Evolutionary conservation across 2,113 vertebrate species (phyloP).

Genomic region (Gymnarchus niloticus): DNA sequence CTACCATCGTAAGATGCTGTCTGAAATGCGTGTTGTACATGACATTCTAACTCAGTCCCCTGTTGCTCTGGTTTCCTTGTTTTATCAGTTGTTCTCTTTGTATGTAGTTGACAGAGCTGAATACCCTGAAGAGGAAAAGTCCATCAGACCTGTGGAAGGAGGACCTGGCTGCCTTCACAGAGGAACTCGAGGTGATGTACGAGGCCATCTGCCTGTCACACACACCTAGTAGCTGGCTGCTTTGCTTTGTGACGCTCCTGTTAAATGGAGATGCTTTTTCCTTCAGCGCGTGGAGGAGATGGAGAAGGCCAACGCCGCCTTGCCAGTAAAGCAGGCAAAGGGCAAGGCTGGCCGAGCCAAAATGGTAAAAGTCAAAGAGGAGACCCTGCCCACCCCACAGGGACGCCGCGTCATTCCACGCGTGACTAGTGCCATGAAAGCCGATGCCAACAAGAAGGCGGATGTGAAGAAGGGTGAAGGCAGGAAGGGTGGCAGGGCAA

Average conservation of each 20-base stretch:
- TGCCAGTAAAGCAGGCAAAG: slow-evolving; percentile 59
- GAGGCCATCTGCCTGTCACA: neutral
- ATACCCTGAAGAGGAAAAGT: slow-evolving; percentile 69
- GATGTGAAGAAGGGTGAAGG: slow-evolving; percentile 45
- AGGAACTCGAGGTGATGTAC: slow-evolving; percentile 74
- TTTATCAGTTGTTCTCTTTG: neutral
- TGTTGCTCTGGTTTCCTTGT: neutral
- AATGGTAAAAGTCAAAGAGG: slow-evolving; percentile 67
- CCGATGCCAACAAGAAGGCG: slow-evolving; percentile 76
- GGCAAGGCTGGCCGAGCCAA: slow-evolving; percentile 64
- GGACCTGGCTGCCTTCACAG: slow-evolving; percentile 80
- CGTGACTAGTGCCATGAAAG: slow-evolving; percentile 86
- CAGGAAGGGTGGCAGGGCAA: slow-evolving; percentile 64
- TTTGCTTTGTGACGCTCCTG: neutral
- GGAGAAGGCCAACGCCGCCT: slow-evolving; percentile 61
- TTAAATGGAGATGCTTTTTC: neutral
- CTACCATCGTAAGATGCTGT: too few species aligned
- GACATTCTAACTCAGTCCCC: neutral
- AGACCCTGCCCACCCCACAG: slow-evolving; percentile 78
- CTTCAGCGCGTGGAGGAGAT: slow-evolving; percentile 69
- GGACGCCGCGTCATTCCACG: slow-evolving; percentile 79
- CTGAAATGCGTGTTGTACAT: too few species aligned
- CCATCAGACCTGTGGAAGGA: slow-evolving; percentile 82
- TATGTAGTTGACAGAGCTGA: slow-evolving; percentile 66
- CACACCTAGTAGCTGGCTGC: neutral